These are phyloP conservation scores for Thalpophila matura DNA, from an alignment of 2,888 invertebrate genomes.

Conservation along the genomic window DNA sequence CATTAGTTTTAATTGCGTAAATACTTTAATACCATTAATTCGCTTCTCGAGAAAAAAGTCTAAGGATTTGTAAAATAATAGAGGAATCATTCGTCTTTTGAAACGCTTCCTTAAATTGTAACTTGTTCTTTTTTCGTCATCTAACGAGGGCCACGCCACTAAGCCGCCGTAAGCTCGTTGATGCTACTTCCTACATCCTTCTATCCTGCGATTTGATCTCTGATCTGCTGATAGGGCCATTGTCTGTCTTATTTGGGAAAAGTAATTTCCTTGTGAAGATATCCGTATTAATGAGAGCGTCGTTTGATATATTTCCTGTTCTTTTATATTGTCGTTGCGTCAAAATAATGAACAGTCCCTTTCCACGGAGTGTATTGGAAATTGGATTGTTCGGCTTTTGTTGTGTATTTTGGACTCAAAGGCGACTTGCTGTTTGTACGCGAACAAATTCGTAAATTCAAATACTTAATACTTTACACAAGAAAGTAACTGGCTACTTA, in stretches of 20 bases:
- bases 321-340: slow-evolving; percentile 20
- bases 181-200: slow-evolving; percentile 31
- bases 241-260: slow-evolving; percentile 50
- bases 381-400: slow-evolving; percentile 19
- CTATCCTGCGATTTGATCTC: slow-evolving; percentile 44
- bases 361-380: slow-evolving; percentile 15
- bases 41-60: slow-evolving; percentile 31
- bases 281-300: slow-evolving; percentile 35
- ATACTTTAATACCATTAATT: slow-evolving; percentile 22
- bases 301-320: slow-evolving; percentile 33
- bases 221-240: slow-evolving; percentile 62
- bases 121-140: slow-evolving; percentile 48
- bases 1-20: slow-evolving; percentile 24
- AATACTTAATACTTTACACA: slow-evolving; percentile 35
- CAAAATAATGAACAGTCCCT: slow-evolving; percentile 7
- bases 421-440: slow-evolving; percentile 17
- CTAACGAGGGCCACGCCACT: slow-evolving; percentile 61
- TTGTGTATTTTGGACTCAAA: slow-evolving; percentile 30
- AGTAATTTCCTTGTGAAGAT: slow-evolving; percentile 47
- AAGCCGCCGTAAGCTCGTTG: slow-evolving; percentile 63
- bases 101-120: slow-evolving; percentile 24
- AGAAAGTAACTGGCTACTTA: slow-evolving; percentile 19
- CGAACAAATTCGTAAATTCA: slow-evolving; percentile 24
- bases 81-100: slow-evolving; percentile 18
- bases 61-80: slow-evolving; percentile 50